A percentile compares a stretch with the other conserved stretches of the same genome.
Evolutionary conservation across 2,113 vertebrate genomes (phyloP).

Genomic region (Felis chaus): DNA sequence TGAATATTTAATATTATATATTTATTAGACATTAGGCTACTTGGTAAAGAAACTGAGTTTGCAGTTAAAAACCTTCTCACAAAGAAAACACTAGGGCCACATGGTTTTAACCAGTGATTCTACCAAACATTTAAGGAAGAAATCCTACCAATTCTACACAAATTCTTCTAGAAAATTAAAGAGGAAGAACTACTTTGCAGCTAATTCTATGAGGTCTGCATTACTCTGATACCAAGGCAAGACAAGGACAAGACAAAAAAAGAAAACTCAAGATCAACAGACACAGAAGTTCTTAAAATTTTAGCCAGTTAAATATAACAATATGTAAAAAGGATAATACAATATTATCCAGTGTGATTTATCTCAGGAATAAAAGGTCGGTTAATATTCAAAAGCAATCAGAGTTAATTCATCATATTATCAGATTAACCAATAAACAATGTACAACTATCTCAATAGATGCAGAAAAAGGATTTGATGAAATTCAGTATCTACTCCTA

Average conservation of each 20-base stretch:
- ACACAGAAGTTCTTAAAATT: not conserved
- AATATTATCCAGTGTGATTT: not conserved
- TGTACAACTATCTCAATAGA: not conserved
- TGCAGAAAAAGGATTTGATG: not conserved
- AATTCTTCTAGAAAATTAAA: not conserved
- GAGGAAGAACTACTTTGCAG: not conserved
- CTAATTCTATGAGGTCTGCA: not conserved
- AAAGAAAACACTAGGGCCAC: not conserved
- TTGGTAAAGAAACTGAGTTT: not conserved
- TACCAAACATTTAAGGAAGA: not conserved
- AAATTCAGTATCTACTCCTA: not conserved
- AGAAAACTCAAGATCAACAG: not conserved
- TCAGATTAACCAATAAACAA: not conserved
- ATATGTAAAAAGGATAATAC: not conserved
- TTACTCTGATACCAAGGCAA: not conserved
- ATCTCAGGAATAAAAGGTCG: not conserved
- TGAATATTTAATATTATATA: not conserved
- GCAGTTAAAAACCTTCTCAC: not conserved
- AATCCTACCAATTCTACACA: not conserved
- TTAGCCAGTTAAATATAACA: not conserved
- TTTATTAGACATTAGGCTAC: not conserved
- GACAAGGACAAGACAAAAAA: not conserved
- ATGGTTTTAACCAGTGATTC: not conserved
- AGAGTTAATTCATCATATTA: not conserved
- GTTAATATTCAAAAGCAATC: constrained; percentile 32